Base-by-base conservation (phyloP, 2,113 vertebrate species). In the Saccopteryx leptura region DNA sequence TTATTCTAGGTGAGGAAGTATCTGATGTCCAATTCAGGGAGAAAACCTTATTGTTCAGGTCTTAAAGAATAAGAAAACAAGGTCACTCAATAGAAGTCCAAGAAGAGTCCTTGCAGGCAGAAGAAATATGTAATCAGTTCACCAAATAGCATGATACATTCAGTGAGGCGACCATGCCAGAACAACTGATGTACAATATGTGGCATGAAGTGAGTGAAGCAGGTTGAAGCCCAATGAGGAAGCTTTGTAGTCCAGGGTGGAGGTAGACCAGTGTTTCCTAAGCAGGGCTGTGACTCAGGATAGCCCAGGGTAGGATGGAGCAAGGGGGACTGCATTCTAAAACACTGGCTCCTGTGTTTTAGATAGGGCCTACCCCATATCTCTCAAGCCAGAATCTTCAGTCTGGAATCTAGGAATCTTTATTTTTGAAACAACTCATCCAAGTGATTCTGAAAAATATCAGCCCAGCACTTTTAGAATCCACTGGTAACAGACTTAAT, bases 361-460 rank as follows among this genome's bases (percentile, higher is more conserved):
- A n/a, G n/a, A n/a, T n/a, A n/a, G 58, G 19, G 68, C 72, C 48
- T 39, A 18, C 26, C 31, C 14, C 24, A 18, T n/a, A 54, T 15
- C 56, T 52, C 24, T 48, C 58, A 66, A 87, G 33, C 63, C 23
- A 83, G 50, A 66, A 60, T 84, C 26, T 79, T 78, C 54, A 60
- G 8, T 28, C 54, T 46, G 24, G 33, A 52, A 24, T 71, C 52
- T 15, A 50, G 50, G 24, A 86, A 72, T 71, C 58, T 54, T 46
- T 61, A 31, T 71, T 88, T 82, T 93, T 17, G n/a, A 68, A 76
- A n/a, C 46, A 65, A 11, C 9, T 71, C 13, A 68, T 10, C 10
- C 28, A 52, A 78, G 5, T 54, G 85, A 21, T 76, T 50, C 26
- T 76, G 28, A n/a, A 68, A 68, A 95, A 90, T 88, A 88, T 91